phyloP scores from a whole-genome alignment of 2,113 vertebrate species.

The Lophochroa leadbeateri region DNA sequence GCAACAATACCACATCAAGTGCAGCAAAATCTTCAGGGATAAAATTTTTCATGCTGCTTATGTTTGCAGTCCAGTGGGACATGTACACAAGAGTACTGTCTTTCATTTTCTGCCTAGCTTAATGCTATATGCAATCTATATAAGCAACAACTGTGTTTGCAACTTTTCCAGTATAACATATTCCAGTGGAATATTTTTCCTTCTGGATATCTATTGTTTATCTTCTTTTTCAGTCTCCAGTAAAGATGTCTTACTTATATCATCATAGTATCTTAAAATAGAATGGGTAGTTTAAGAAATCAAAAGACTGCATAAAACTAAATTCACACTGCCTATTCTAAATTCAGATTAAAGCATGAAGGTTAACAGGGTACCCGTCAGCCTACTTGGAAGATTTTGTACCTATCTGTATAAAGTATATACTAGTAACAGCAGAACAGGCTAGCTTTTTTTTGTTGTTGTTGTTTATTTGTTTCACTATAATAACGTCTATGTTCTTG shows the following conservation, averaged over 20 bases:
- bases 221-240: neutral
- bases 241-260: neutral
- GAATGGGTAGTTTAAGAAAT: neutral
- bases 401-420: neutral
- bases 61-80: neutral
- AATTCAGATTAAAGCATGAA: neutral
- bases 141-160: neutral
- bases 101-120: neutral
- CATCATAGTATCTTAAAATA: neutral
- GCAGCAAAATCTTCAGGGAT: neutral
- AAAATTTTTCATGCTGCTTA: neutral
- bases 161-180: neutral
- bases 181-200: neutral
- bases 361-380: neutral
- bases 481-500: neutral
- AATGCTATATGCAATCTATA: neutral
- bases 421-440: neutral
- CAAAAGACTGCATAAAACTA: neutral
- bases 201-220: neutral
- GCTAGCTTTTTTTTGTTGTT: accelerated
- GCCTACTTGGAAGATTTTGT: neutral
- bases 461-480: neutral
- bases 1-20: neutral
- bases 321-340: neutral
- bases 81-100: neutral